Percentiles rank a stretch among this genome's conserved stretches.
Conservation (phyloP, 2,797 vertebrate species). For the Hypotaenidia philippensis region DNA sequence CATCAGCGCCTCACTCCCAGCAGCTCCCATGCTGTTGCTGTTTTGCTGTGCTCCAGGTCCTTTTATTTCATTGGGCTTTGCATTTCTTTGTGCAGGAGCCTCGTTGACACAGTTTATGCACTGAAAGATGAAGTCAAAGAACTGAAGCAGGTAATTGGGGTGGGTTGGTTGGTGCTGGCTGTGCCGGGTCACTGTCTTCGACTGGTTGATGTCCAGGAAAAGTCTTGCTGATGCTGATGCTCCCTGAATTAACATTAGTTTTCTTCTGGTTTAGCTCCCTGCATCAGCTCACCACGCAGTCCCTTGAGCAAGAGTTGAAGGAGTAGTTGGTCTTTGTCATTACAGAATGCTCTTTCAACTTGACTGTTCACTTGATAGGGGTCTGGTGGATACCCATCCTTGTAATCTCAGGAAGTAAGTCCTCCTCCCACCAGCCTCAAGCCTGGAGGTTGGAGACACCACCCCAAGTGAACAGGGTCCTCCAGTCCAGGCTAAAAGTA, state of each 20-base stretch:
- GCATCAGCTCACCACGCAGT: not conserved
- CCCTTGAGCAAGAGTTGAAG: not conserved
- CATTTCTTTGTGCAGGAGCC: conserved; percentile 85
- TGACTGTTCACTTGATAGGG: not conserved
- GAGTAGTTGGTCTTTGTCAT: not conserved
- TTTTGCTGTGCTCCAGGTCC: not conserved
- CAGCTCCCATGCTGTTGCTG: not conserved
- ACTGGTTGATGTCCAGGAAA: rapidly evolving
- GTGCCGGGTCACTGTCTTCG: rapidly evolving
- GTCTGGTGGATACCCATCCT: not conserved
- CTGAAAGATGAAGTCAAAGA: conserved; percentile 98
- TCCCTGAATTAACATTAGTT: not conserved
- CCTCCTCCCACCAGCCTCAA: not conserved
- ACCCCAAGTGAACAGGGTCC: not conserved
- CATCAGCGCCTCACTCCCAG: not conserved
- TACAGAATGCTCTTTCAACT: not conserved
- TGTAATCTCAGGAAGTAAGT: not conserved
- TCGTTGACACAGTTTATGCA: conserved; percentile 97
- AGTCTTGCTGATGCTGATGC: not conserved
- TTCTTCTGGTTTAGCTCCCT: not conserved
- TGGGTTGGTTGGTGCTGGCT: not conserved
- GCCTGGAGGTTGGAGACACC: not conserved
- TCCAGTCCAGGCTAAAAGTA: not conserved
- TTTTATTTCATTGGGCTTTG: not conserved
- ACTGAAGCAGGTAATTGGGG: conserved; percentile 90